These are phyloP conservation scores for Camponotus pennsylvanicus DNA, from an alignment of 1,140 invertebrate genomes.

Conservation along the genomic window DNA sequence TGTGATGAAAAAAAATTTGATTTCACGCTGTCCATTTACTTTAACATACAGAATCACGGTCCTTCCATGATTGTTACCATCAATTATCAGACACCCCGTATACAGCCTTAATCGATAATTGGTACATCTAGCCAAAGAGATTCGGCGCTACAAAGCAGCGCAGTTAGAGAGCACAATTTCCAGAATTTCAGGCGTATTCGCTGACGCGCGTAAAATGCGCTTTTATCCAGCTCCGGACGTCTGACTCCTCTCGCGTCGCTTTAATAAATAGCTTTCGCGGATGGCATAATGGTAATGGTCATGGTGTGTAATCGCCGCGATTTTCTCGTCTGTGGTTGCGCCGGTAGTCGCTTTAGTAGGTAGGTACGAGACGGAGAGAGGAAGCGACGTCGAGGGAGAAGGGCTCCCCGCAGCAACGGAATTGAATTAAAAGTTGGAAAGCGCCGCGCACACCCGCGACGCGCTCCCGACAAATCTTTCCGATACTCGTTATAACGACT, in stretches of 20 bases:
- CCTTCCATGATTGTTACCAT: not conserved
- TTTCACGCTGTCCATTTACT: not conserved
- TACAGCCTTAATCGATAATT: not conserved
- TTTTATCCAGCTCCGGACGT: constrained; percentile 50
- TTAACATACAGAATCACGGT: not conserved
- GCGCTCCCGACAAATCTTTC: constrained; percentile 58
- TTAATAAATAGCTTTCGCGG: constrained; percentile 74
- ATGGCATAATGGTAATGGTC: constrained; percentile 74
- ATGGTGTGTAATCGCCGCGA: constrained; percentile 72
- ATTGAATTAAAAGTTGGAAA: constrained; percentile 73
- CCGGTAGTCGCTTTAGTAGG: constrained; percentile 21
- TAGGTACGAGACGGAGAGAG: not conserved
- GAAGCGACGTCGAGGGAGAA: not conserved
- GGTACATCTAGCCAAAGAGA: not conserved
- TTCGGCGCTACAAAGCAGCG: not conserved
- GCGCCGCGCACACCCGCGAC: constrained; percentile 29
- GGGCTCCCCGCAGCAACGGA: constrained; percentile 61
- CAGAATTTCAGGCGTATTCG: constrained; percentile 62
- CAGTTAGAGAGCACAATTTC: not conserved
- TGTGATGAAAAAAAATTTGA: not conserved
- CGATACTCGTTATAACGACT: constrained; percentile 62
- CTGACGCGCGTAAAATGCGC: constrained; percentile 57
- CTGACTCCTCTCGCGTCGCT: constrained; percentile 34
- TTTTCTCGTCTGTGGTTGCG: constrained; percentile 70
- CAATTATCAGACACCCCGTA: not conserved